phyloP scores from a whole-genome alignment of 2,113 vertebrate genomes.

The Seriola quinqueradiata region DNA sequence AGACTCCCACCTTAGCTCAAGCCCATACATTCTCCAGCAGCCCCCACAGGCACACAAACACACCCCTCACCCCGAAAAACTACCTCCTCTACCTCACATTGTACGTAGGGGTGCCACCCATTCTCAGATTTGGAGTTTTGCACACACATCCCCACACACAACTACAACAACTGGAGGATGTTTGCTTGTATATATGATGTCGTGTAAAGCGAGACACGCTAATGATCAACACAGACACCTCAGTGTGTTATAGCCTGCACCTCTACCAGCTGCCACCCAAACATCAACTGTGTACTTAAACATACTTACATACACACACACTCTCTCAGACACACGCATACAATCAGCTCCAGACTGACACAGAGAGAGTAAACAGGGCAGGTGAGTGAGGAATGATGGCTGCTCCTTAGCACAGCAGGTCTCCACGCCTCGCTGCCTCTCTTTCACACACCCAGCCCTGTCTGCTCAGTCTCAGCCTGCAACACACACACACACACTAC shows the following conservation, averaged over 20 bases:
- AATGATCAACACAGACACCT: slow-evolving; percentile 53
- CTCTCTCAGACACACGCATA: background rate
- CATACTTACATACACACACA: slow-evolving; percentile 13
- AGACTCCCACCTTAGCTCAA: slow-evolving; percentile 83
- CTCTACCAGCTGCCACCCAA: slow-evolving; percentile 50
- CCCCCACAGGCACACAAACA: slow-evolving; percentile 71
- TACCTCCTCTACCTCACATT: slow-evolving; percentile 36
- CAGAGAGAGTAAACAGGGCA: slow-evolving; percentile 83
- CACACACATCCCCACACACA: background rate
- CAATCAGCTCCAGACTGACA: slow-evolving; percentile 72
- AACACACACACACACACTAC: slow-evolving; percentile 61
- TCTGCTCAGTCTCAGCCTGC: slow-evolving; percentile 82
- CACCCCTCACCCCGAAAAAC: slow-evolving; percentile 54
- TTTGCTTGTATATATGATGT: slow-evolving; percentile 21
- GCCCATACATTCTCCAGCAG: slow-evolving; percentile 82
- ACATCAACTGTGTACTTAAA: slow-evolving; percentile 48
- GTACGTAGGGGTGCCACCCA: slow-evolving; percentile 1
- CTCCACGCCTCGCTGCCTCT: slow-evolving; percentile 82
- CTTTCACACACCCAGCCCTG: slow-evolving; percentile 82
- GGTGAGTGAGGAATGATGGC: slow-evolving; percentile 85
- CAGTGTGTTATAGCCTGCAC: slow-evolving; percentile 43
- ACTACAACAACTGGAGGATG: slow-evolving; percentile 22
- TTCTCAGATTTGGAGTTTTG: slow-evolving; percentile 2
- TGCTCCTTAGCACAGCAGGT: slow-evolving; percentile 80
- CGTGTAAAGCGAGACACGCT: slow-evolving; percentile 14